phyloP scores from a whole-genome alignment of 2,797 vertebrate species.

The Nyctibius grandis region DNA sequence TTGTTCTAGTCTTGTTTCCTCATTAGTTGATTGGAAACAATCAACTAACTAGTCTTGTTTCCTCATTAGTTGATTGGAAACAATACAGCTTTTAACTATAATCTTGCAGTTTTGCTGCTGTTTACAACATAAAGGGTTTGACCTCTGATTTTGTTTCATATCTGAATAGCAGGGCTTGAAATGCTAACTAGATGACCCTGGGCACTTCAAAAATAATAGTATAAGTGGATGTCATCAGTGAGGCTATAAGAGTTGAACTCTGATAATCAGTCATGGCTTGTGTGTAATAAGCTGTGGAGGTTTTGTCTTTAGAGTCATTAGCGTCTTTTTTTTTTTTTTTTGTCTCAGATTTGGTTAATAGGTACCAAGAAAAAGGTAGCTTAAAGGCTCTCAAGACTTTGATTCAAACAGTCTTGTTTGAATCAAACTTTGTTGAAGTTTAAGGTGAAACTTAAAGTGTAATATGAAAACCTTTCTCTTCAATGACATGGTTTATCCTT shows the following conservation, averaged over 20 bases:
- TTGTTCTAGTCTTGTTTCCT: background rate
- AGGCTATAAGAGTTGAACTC: background rate
- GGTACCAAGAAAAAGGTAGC: background rate
- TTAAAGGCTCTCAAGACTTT: background rate
- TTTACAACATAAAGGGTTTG: background rate
- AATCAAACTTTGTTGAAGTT: too few species aligned
- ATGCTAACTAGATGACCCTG: background rate
- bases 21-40: background rate
- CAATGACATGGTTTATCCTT: background rate
- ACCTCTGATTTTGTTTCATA: background rate
- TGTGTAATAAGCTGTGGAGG: background rate
- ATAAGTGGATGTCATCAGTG: background rate
- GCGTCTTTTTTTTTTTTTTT: rapidly evolving
- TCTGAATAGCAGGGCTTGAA: background rate
- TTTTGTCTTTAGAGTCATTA: background rate
- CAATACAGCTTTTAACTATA: background rate
- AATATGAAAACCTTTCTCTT: background rate
- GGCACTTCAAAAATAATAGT: background rate
- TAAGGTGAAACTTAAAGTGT: background rate
- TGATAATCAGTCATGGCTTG: background rate
- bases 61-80: too few species aligned
- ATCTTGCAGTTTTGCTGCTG: background rate
- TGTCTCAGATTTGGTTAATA: background rate
- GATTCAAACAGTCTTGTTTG: background rate
- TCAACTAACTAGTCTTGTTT: too few species aligned